phyloP scores from a whole-genome alignment of 2,888 invertebrate genomes.

The Lepas anatifera region DNA sequence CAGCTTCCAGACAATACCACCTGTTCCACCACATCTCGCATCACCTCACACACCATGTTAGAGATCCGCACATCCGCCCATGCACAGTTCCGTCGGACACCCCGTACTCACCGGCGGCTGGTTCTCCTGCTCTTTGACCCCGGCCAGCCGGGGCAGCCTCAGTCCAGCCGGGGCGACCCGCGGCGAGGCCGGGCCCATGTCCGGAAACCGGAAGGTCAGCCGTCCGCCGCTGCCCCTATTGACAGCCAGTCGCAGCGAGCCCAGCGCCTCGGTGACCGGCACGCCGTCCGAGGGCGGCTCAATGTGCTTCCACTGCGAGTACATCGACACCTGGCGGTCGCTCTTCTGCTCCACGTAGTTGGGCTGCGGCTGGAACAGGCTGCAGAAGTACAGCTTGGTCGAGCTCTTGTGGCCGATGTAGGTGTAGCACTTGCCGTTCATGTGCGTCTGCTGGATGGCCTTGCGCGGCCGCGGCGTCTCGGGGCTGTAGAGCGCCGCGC shows the following conservation, averaged over 20 bases:
- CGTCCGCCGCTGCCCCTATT: neutral
- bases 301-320: conserved; percentile 25
- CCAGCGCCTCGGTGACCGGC: neutral
- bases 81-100: too few species aligned
- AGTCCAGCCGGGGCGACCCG: neutral
- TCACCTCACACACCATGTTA: too few species aligned
- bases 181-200: neutral
- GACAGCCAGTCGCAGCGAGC: neutral
- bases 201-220: neutral
- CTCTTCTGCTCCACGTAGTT: conserved; percentile 24
- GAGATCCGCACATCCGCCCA: too few species aligned
- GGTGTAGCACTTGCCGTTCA: conserved; percentile 25
- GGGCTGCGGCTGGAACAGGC: conserved; percentile 24
- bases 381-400: conserved; percentile 25
- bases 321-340: conserved; percentile 25
- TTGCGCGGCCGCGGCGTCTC: conserved; percentile 25
- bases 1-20: too few species aligned
- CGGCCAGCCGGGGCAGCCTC: neutral
- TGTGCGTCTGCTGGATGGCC: conserved; percentile 23
- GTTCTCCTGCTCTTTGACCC: too few species aligned
- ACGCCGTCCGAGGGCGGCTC: conserved; percentile 21
- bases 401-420: conserved; percentile 25
- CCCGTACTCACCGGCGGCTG: too few species aligned
- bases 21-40: too few species aligned
- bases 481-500: conserved; percentile 18